Evolutionary conservation across 2,113 vertebrate species (phyloP), one percentile per base, ranked within the genome.

Genomic region (Sclerurus mexicanus): DNA sequence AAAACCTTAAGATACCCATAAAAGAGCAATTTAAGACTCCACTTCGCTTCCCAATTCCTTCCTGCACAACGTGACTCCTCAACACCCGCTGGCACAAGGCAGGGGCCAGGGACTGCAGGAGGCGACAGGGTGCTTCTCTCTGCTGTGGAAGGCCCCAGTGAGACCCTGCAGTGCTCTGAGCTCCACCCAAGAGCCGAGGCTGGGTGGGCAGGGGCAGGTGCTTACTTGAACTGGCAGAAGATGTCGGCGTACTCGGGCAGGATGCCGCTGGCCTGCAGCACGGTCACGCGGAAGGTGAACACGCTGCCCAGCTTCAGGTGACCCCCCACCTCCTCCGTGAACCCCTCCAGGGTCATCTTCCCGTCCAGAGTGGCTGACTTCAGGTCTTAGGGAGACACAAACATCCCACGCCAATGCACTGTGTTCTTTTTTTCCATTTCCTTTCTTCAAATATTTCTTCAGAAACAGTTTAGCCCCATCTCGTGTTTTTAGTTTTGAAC

Each of bases 201-300:
- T 42, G 40, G 40, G 40, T 14, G 15, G 40, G 40, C n/a, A 14
- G 40, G 40, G 40, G 40, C 40, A 42, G 44, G 19, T 13, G 25
- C 99, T 99, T 98, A 99, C 99, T 99, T 99, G 98, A 99, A 99
- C 90, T 99, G 99, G 96, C 99, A 99, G 97, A 99, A 99, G 95
- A 99, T 99, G 69, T 99, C 99, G 1, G 99, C 99, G 3, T 99
- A 99, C 88, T 99, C 99, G 0, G 99, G 99, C 11, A 98, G 99
- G 97, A 99, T 97, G 42, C 99, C 98, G 6, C 97, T 98, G 96
- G 99, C 99, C 97, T 99, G 99, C 4, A 99, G 97, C 88, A 99
- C 99, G 0, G 99, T 99, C 72, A 99, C 99, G 5, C 99, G 99
- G 97, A 99, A 99, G 31, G 99, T 99, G 52, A 99, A 99, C 89